Percentiles rank a stretch among this genome's conserved stretches.
Conservation (phyloP, 2,113 vertebrate species). For the Microtus ochrogaster region DNA sequence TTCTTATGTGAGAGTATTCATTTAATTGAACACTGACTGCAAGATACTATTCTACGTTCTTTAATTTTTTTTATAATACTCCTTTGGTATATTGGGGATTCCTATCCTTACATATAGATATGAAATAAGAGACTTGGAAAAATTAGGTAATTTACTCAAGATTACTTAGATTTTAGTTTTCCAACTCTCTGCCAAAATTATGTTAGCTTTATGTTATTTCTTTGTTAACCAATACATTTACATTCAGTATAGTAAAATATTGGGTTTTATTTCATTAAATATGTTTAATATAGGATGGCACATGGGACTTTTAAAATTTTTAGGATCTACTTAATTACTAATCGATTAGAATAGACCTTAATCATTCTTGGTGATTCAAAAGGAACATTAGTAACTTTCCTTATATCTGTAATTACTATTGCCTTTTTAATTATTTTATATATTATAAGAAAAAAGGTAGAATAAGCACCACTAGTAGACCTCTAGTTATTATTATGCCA, state of each 20-base stretch:
- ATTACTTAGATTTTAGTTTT: not conserved
- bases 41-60: not conserved
- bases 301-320: conserved; percentile 34
- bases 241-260: not conserved
- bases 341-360: conserved; percentile 5
- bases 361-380: conserved; percentile 53
- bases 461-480: conserved; percentile 1
- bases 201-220: conserved; percentile 57
- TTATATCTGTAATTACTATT: conserved; percentile 28
- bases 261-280: conserved; percentile 49
- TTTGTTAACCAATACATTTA: conserved; percentile 42
- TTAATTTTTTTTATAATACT: not conserved
- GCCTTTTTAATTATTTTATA: conserved; percentile 40
- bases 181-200: not conserved
- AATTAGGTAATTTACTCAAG: not conserved
- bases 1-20: conserved; percentile 21
- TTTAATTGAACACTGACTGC: not conserved
- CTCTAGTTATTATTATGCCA: conserved; percentile 26
- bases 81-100: not conserved
- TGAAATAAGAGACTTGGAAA: conserved; percentile 19
- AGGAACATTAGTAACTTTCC: conserved; percentile 20
- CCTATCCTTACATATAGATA: not conserved
- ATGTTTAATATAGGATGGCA: not conserved
- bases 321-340: conserved; percentile 27
- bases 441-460: not conserved